Conservation (phyloP, 2,113 vertebrate genomes). For the Lepus timidus region DNA sequence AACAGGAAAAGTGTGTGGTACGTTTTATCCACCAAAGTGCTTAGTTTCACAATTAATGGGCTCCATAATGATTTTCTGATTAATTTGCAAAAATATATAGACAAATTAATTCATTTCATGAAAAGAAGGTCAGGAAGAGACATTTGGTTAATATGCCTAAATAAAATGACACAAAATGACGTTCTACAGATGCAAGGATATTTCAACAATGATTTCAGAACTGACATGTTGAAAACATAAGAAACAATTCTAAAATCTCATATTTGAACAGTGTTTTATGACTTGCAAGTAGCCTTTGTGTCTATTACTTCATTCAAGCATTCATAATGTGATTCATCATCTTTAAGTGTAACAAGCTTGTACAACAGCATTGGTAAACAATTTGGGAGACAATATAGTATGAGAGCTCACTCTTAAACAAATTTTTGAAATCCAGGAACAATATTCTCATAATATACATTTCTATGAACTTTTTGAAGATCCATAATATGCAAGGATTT, state of each 20-base stretch:
- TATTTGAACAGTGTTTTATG: slow-evolving; percentile 8
- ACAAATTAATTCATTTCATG: slow-evolving; percentile 23
- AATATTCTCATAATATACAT: too few species aligned
- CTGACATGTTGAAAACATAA: slow-evolving; percentile 27
- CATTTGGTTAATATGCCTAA: background rate
- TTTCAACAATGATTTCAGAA: slow-evolving; percentile 60
- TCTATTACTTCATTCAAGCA: slow-evolving; percentile 36
- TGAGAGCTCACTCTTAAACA: slow-evolving; percentile 49
- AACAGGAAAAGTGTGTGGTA: background rate
- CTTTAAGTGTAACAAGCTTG: slow-evolving; percentile 60
- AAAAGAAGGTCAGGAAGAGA: background rate
- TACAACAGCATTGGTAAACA: slow-evolving; percentile 45
- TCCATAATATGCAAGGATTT: too few species aligned
- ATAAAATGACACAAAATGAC: slow-evolving; percentile 39
- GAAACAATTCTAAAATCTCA: background rate
- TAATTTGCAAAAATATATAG: background rate
- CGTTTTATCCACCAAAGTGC: background rate
- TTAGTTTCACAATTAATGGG: background rate
- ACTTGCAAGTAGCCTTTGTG: background rate
- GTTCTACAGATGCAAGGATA: background rate
- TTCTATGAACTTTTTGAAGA: too few species aligned
- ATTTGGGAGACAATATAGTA: background rate
- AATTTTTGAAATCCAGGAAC: too few species aligned
- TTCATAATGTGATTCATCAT: slow-evolving; percentile 14
- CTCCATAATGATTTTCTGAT: slow-evolving; percentile 7